Conservation (phyloP, 2,113 vertebrate genomes). For the Trogon surrucura region DNA sequence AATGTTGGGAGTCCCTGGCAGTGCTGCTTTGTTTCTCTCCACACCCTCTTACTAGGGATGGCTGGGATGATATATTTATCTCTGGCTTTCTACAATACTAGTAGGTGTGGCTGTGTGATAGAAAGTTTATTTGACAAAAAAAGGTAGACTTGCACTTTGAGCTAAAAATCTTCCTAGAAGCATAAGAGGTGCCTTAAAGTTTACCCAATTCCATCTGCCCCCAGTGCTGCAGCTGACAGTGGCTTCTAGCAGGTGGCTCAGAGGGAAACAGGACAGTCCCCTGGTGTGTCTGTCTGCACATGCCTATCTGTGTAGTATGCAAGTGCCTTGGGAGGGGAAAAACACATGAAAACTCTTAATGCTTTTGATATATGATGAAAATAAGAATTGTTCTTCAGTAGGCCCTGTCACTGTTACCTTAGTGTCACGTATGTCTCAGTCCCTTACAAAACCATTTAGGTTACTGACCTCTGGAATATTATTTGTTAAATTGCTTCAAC, state of each 20-base stretch:
- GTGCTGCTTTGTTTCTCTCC: neutral
- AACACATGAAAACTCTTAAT: neutral
- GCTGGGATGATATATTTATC: neutral
- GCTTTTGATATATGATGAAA: neutral
- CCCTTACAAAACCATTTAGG: neutral
- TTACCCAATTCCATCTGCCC: neutral
- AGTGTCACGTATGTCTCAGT: neutral
- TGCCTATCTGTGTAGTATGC: neutral
- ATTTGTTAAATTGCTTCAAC: neutral
- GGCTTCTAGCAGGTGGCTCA: neutral
- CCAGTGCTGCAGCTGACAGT: neutral
- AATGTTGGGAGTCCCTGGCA: neutral
- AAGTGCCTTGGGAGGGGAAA: neutral
- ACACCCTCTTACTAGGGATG: neutral
- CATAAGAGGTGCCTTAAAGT: neutral
- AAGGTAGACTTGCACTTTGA: neutral
- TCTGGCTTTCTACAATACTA: neutral
- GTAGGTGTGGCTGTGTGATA: neutral
- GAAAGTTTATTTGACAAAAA: neutral
- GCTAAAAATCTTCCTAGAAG: neutral
- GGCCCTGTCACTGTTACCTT: neutral
- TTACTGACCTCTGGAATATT: neutral
- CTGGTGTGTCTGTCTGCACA: neutral
- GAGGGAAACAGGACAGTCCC: neutral
- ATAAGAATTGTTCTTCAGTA: neutral